Evolutionary conservation across 1,140 invertebrate species (phyloP), one percentile per base, ranked within the genome.

Genomic region (Platyscapa corneri): DNA sequence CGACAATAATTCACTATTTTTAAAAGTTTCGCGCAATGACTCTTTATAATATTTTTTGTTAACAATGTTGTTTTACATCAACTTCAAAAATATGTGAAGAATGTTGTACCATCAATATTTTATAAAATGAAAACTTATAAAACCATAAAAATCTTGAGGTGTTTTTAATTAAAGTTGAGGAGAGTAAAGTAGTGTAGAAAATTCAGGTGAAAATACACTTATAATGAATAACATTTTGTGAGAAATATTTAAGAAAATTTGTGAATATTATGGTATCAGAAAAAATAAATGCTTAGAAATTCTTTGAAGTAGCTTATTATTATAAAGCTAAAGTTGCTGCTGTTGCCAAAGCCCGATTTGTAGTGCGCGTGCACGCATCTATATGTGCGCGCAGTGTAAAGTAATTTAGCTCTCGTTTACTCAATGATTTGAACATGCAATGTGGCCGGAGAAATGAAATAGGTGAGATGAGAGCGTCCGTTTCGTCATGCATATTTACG

Each of bases 331-430:
- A n/a, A n/a, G n/a, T n/a, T n/a, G 42, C n/a, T n/a, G 16, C 23
- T 53, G 20, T 76, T 83, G 82, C 82, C 32, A 76, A 77, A 83
- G 53, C 42, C 67, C 14, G 14, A 70, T 3, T 0, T 14, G 0
- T 27, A 39, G 27, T 37, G 64, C 42, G 14, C 14, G 80, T 10
- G 16, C 30, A 30, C 23, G 27, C 37, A 27, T n/a, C 6, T 74
- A 42, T n/a, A 27, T 42, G 23, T 74, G 42, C 70, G 72, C 34
- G 30, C 27, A 32, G 76, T 56, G 42, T 80, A 37, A 81, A 85
- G 83, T 80, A 84, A 84, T 84, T 84, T 84, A 56, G 83, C 30
- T 78, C 83, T 84, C 83, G 65, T 84, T 84, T 84, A 78, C 83
- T 80, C 83, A 84, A 84, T 67, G 49, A 42, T 56, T 46, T 34